These are phyloP conservation scores for Melanargia galathea DNA, from an alignment of 2,888 invertebrate genomes.

Conservation along the genomic window DNA sequence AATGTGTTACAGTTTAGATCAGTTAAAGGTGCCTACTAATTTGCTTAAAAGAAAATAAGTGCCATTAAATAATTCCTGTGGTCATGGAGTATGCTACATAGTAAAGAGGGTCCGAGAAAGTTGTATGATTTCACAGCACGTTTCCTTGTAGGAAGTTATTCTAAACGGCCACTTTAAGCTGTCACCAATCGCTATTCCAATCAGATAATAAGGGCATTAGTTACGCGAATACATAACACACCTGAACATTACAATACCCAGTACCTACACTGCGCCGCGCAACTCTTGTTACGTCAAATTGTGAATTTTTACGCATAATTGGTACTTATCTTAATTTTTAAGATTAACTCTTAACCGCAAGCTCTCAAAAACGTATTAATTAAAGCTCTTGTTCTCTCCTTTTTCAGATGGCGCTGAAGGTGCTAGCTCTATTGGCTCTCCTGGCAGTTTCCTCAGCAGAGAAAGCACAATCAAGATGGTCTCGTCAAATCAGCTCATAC, in stretches of 20 bases:
- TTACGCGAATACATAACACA: slow-evolving; percentile 23
- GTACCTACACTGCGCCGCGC: neutral
- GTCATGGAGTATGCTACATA: neutral
- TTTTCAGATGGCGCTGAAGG: slow-evolving; percentile 71
- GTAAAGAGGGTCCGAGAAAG: neutral
- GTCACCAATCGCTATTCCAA: slow-evolving; percentile 37
- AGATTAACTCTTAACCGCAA: neutral
- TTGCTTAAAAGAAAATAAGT: neutral
- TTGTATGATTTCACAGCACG: slow-evolving; percentile 16
- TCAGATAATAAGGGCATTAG: slow-evolving; percentile 43
- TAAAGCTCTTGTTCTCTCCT: slow-evolving; percentile 13
- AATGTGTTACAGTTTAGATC: no score
- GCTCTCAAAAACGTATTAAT: neutral
- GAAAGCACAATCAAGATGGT: slow-evolving; percentile 71
- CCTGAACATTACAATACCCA: neutral
- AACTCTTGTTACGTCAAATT: neutral
- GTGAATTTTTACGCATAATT: slow-evolving; percentile 1
- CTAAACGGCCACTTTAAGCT: slow-evolving; percentile 25
- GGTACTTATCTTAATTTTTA: neutral
- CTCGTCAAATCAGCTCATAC: slow-evolving; percentile 75
- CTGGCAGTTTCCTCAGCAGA: slow-evolving; percentile 55
- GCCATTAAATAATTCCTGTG: neutral
- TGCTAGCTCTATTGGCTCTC: slow-evolving; percentile 56
- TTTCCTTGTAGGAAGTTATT: slow-evolving; percentile 28
- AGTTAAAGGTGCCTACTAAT: no score